Base-by-base conservation (phyloP, 2,113 vertebrate genomes). In the Protobothrops flavoviridis region DNA sequence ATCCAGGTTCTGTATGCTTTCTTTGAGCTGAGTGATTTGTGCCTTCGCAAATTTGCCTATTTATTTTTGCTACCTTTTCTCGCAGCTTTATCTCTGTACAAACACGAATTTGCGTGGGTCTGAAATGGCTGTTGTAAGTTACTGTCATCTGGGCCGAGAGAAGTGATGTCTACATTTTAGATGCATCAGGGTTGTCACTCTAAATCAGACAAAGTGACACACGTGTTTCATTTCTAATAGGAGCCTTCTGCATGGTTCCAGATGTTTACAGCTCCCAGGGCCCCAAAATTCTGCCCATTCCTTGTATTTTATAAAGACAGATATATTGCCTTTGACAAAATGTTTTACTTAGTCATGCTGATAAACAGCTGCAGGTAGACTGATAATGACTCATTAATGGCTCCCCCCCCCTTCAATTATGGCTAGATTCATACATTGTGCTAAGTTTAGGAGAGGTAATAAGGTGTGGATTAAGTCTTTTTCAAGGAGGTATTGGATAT, bases 71-170 rank as follows among this genome's bases (percentile, higher is more conserved):
- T 50, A 89, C n/a, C 56, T 95, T 87, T 95, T 92, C 91, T 93
- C 91, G 94, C 61, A 85, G 92, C 5, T 95, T 92, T 95, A 93
- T 93, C 92, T 90, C 53, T 93, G 61, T 1, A n/a, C 87, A 93
- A 61, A 88, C 91, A 92, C 20, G 33, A 69, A 93, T 94, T 39
- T 92, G 48, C 57, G 1, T 20, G 33, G 48, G 21, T 88, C 91
- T 74, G 59, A 88, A 92, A 92, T 69, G 86, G 50, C n/a, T 39
- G 39, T 52, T 88, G n/a, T 43, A 88, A 53, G 86, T 92, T 55
- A 74, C 33, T 33, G 50, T 55, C 24, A 43, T 11, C 53, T 3
- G 6, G 33, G 33, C 20, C 8, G 9, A 3, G 15, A 64, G 20
- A 61, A 92, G 55, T 26, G 57, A 64, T 88, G 23, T 11, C 59